phyloP scores from a whole-genome alignment of 2,888 invertebrate species.

The Entomobrya multifasciata region DNA sequence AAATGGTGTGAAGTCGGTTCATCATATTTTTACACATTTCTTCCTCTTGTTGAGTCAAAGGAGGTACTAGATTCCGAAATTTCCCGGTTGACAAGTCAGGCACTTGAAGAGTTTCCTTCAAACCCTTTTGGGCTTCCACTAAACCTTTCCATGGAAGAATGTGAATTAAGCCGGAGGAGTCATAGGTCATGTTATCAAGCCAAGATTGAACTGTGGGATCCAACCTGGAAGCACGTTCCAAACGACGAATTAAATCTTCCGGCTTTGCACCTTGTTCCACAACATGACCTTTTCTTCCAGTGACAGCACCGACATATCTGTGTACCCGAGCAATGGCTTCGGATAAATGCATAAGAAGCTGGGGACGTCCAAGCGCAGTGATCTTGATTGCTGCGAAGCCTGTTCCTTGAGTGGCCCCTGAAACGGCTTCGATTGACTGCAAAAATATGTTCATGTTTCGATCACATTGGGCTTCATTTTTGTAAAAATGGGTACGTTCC shows the following conservation, averaged over 20 bases:
- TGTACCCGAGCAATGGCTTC: conserved; percentile 98
- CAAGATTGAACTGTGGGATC: conserved; percentile 92
- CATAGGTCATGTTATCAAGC: conserved; percentile 94
- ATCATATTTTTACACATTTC: conserved; percentile 99
- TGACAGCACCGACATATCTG: conserved; percentile 95
- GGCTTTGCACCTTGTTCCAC: conserved; percentile 92
- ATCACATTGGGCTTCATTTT: conserved; percentile 98
- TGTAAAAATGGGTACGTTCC: conserved; percentile 98
- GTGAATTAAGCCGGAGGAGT: conserved; percentile 96
- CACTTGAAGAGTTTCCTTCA: conserved; percentile 96
- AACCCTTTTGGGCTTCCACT: conserved; percentile 94
- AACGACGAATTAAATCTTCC: conserved; percentile 92
- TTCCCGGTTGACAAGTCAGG: conserved; percentile 96
- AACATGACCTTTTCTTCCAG: conserved; percentile 90
- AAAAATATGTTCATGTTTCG: conserved; percentile 97
- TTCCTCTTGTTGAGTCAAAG: conserved; percentile 93
- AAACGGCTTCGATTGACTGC: conserved; percentile 96
- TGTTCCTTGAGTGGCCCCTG: conserved; percentile 94
- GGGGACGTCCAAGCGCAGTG: conserved; percentile 98
- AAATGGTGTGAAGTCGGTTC: conserved; percentile 93
- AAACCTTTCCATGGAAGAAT: conserved; percentile 99
- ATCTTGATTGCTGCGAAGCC: conserved; percentile 98
- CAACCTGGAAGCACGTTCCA: conserved; percentile 87
- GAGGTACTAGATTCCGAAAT: conserved; percentile 94
- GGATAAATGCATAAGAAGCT: conserved; percentile 96